Evolutionary conservation across 2,797 vertebrate species (phyloP).

Genomic region (Alectoris magna): DNA sequence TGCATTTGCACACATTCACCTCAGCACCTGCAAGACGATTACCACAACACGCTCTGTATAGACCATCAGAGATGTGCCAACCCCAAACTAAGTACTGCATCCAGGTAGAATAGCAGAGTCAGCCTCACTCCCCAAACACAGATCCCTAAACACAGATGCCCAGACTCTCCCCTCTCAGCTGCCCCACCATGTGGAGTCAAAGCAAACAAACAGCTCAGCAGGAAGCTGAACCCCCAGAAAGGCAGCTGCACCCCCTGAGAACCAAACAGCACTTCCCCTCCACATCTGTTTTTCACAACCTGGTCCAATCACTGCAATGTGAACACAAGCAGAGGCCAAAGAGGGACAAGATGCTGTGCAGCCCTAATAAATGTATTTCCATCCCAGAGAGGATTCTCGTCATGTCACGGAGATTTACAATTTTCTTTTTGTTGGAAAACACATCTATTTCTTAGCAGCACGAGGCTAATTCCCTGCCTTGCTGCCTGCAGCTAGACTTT

Average conservation of each 20-base stretch:
- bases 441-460: slow-evolving; percentile 17
- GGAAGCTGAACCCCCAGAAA: neutral
- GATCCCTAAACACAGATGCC: accelerated
- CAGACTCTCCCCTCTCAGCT: accelerated
- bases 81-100: neutral
- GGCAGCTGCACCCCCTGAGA: neutral
- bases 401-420: neutral
- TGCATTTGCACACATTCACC: neutral
- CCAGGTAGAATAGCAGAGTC: neutral
- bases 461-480: neutral
- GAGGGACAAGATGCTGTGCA: neutral
- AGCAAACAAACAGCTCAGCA: neutral
- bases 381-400: neutral
- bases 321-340: neutral
- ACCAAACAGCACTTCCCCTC: neutral
- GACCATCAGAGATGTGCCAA: neutral
- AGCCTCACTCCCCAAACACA: neutral
- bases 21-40: neutral
- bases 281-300: neutral
- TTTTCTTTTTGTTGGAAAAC: slow-evolving; percentile 2
- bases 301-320: neutral
- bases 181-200: neutral
- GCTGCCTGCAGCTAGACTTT: slow-evolving; percentile 14
- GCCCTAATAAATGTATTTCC: neutral
- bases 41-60: neutral